Conservation (phyloP, 2,888 invertebrate genomes). For the Gandaritis pyraliata region DNA sequence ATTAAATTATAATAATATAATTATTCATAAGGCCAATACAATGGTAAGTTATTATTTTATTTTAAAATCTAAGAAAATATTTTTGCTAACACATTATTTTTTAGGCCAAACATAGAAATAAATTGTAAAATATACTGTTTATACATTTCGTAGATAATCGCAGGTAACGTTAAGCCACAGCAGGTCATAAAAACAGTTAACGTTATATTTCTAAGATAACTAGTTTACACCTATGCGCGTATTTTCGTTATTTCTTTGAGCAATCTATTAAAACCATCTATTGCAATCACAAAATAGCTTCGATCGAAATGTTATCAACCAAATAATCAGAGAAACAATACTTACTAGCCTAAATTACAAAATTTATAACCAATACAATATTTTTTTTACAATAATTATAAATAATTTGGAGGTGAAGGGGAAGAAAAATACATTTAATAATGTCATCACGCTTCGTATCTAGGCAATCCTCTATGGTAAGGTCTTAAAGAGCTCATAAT, state of each 20-base stretch:
- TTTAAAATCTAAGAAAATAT: slow-evolving; percentile 27
- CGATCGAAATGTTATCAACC: slow-evolving; percentile 1
- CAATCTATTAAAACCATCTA: slow-evolving; percentile 32
- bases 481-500: not conserved
- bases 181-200: slow-evolving; percentile 26
- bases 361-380: slow-evolving; percentile 20
- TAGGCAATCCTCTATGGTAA: slow-evolving; percentile 41
- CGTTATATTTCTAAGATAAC: slow-evolving; percentile 27
- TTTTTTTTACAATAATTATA: slow-evolving; percentile 7
- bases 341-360: slow-evolving; percentile 21
- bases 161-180: slow-evolving; percentile 23
- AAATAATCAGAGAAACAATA: slow-evolving; percentile 6
- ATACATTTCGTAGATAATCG: slow-evolving; percentile 17
- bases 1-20: slow-evolving; percentile 28
- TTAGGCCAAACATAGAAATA: slow-evolving; percentile 18
- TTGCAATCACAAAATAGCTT: slow-evolving; percentile 28
- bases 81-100: slow-evolving; percentile 6
- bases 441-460: not conserved
- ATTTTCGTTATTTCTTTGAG: slow-evolving; percentile 37
- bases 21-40: slow-evolving; percentile 33
- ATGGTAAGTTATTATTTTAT: slow-evolving; percentile 19
- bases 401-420: slow-evolving; percentile 5
- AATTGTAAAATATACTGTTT: not conserved
- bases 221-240: slow-evolving; percentile 28
- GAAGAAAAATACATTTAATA: slow-evolving; percentile 3